A percentile compares a stretch with the other conserved stretches of the same genome.
phyloP scores from a whole-genome alignment of 2,888 invertebrate species.

The Drosophila mercatorum region DNA sequence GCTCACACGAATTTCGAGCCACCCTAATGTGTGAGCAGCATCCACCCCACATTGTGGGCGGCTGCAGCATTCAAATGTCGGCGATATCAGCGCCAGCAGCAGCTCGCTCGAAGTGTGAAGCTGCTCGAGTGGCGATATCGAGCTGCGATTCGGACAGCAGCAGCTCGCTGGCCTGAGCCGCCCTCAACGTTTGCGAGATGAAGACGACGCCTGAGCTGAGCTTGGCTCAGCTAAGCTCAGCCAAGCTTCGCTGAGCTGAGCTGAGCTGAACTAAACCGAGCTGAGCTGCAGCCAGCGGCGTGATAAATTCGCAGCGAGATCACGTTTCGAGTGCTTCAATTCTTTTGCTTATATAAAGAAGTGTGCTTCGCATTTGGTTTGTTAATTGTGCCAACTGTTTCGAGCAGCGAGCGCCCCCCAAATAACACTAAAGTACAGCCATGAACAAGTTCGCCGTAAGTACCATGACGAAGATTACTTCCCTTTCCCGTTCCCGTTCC shows the following conservation, averaged over 20 bases:
- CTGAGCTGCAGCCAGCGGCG: constrained; percentile 31
- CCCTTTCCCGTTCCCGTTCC: constrained; percentile 28
- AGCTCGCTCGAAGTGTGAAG: constrained; percentile 19
- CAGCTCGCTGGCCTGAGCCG: constrained; percentile 8
- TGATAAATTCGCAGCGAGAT: constrained; percentile 74
- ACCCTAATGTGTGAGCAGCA: constrained; percentile 30
- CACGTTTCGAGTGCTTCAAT: constrained; percentile 73
- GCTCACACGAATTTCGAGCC: constrained; percentile 42
- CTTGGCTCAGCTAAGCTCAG: neutral
- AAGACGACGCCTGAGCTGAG: constrained; percentile 6
- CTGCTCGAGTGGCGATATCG: constrained; percentile 33
- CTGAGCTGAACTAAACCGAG: neutral
- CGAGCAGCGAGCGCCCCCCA: constrained; percentile 64
- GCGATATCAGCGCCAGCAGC: constrained; percentile 31
- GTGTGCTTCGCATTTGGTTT: constrained; percentile 67
- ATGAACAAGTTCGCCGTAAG: constrained; percentile 80
- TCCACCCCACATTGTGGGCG: constrained; percentile 28
- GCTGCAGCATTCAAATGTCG: constrained; percentile 25
- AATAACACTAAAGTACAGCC: constrained; percentile 55
- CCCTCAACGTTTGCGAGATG: constrained; percentile 8
- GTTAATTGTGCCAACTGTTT: constrained; percentile 75
- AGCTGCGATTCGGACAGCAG: constrained; percentile 33
- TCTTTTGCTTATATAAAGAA: constrained; percentile 77
- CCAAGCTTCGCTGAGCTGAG: neutral
- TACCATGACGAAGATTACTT: constrained; percentile 40